Percentiles rank a stretch among this genome's conserved stretches.
Evolutionary conservation across 2,888 invertebrate genomes (phyloP).

Genomic region (Neoaliturus tenellus): DNA sequence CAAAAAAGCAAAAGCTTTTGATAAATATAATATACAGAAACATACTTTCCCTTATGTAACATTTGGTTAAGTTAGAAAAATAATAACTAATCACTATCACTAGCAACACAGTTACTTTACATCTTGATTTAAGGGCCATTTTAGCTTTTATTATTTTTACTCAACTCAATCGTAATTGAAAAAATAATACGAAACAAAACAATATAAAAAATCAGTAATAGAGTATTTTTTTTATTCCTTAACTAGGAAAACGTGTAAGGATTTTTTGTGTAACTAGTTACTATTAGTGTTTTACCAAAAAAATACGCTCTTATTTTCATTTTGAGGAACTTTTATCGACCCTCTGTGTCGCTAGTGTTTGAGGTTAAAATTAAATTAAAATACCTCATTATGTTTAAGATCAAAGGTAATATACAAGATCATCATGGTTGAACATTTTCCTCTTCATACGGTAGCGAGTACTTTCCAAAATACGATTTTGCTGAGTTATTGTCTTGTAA

Average conservation of each 20-base stretch:
- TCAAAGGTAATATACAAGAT: background rate
- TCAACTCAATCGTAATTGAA: no score
- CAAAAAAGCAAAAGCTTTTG: conserved; percentile 7
- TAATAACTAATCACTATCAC: background rate
- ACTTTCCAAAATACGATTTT: background rate
- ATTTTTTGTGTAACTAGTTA: no score
- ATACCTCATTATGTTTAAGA: background rate
- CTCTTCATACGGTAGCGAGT: background rate
- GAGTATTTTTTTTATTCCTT: no score
- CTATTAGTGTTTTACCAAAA: no score
- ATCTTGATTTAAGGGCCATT: no score
- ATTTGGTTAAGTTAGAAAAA: conserved; percentile 1
- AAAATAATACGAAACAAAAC: no score
- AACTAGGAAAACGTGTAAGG: no score
- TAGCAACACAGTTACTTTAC: background rate
- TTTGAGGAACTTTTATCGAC: background rate
- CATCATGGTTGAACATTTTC: background rate
- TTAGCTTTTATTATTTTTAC: no score
- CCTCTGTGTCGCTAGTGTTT: background rate
- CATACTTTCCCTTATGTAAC: background rate
- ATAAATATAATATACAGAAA: conserved; percentile 23
- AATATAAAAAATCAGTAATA: no score
- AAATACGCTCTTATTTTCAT: no score
- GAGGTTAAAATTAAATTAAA: background rate
- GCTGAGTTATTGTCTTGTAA: conserved; percentile 1